Percentiles rank a stretch among this genome's conserved stretches.
Evolutionary conservation across 2,797 vertebrate species (phyloP).

Genomic region (Avahi laniger): DNA sequence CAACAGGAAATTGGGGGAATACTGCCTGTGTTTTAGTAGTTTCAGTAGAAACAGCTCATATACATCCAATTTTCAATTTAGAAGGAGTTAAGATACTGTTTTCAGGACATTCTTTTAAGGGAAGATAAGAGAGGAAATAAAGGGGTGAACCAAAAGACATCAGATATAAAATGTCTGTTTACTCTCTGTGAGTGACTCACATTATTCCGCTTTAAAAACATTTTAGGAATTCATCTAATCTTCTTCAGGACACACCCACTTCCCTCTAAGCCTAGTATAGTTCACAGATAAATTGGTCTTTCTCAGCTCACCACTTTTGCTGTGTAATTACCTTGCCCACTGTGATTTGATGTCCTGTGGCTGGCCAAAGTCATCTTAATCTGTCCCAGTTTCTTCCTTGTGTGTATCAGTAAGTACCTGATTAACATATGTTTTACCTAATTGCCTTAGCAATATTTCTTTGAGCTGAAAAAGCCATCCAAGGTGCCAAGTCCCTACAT

Average conservation of each 20-base stretch:
- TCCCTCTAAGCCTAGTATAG: slow-evolving; percentile 27
- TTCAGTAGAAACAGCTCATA: slow-evolving; percentile 19
- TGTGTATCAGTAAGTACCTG: background rate
- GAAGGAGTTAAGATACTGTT: background rate
- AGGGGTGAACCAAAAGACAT: slow-evolving; percentile 54
- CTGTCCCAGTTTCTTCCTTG: slow-evolving; percentile 37
- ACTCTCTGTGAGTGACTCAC: slow-evolving; percentile 53
- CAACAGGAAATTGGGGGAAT: background rate
- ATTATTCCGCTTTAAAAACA: slow-evolving; percentile 74
- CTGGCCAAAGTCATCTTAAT: background rate
- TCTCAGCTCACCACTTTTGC: slow-evolving; percentile 51
- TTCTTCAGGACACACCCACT: slow-evolving; percentile 33
- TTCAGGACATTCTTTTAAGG: slow-evolving; percentile 43
- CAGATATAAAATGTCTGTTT: slow-evolving; percentile 63
- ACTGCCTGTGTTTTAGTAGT: background rate
- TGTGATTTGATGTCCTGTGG: background rate
- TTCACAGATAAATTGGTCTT: slow-evolving; percentile 57
- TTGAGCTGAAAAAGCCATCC: background rate
- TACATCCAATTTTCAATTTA: background rate
- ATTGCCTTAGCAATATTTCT: background rate
- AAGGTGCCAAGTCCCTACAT: background rate
- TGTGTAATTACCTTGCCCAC: slow-evolving; percentile 16
- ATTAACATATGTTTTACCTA: slow-evolving; percentile 6
- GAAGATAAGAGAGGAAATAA: slow-evolving; percentile 69
- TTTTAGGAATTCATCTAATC: slow-evolving; percentile 73